Evolutionary conservation across 2,113 vertebrate genomes (phyloP), one percentile per base, ranked within the genome.

Genomic region (Glaucidium brasilianum): DNA sequence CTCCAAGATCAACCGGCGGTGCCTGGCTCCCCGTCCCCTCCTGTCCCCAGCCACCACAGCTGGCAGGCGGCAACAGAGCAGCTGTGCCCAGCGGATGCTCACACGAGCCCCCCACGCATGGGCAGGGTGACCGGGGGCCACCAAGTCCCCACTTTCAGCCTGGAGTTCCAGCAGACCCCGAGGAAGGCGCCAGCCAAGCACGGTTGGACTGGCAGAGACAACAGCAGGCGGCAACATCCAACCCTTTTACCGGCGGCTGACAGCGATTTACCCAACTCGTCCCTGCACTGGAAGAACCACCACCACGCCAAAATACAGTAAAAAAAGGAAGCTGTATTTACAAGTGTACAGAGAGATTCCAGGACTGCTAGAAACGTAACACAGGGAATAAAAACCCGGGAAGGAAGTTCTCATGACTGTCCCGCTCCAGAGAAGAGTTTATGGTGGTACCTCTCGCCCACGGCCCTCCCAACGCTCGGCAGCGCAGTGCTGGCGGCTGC

Each of bases 311-410:
- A 27, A 53, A 14, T 11, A 1, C 1, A 21, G 55, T 95, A 52
- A 15, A 81, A 95, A 96, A 94, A 27, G 7, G 7, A 17, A 50
- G 13, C 18, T 82, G 22, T 95, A 92, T 96, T 95, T 89, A 93
- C 95, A 96, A n/a, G 45, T 16, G 41, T 50, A 37, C 43, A 69
- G 27, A 19, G 2, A 12, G 26, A 12, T 7, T 37, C 25, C 87
- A 49, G 67, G 21, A 32, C 34, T 11, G 30, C 66, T 41, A 32
- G 23, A 43, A 76, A 90, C 1, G 0, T 4, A 34, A 49, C 41
- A 59, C 39, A 5, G 55, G 5, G 30, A 79, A 25, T 16, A 10
- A 34, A 72, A 83, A 1, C 15, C 17, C 30, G 11, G 22, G 32
- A 21, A 25, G 37, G 39, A 45, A 52, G 16, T 7, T 30, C 73